Base-by-base conservation (phyloP, 2,888 invertebrate genomes). In the Pyralis farinalis region DNA sequence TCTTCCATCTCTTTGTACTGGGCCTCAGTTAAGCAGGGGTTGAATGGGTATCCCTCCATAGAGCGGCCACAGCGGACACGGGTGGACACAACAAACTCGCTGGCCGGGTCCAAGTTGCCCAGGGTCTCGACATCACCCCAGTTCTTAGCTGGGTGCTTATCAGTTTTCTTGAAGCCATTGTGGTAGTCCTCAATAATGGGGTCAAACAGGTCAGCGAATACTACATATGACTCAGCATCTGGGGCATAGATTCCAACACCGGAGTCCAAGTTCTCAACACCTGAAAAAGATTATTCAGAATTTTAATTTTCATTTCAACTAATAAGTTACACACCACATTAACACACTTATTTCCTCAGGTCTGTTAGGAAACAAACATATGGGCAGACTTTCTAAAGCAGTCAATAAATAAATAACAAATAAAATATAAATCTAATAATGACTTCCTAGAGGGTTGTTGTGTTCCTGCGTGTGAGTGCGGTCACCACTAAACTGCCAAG, bases 181-280 rank as follows among this genome's bases (percentile, higher is more conserved):
- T 98, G 98, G 92, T 98, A 98, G 79, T 98, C 98, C 80, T 97
- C 97, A 83, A 99, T 98, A 91, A 99, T 96, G 81, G 98, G 98
- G 90, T 98, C 97, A 87, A 99, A 98, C 58, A 99, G 91, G 43
- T 96, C 96, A 51, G 96, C 92, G 85, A 98, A 99, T 42, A 95
- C 92, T 62, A 95, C 94, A 92, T 98, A 99, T 41, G 98, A 85
- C 86, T 98, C 98, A 51, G 98, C 98, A 82, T 98, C 98, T 46
- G 98, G 98, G 44, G 98, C 98, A 79, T 98, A 98, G 90, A 98
- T 96, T 78, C 98, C 98, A 52, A 98, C 96, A 68, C 98, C 97
- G 54, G 97, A 97, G 90, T 98, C 98, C 81, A 95, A 94, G 87
- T 99, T 98, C 90, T 97, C 97, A 74, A 97, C 91, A 80, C 97